Evolutionary conservation across 2,797 vertebrate species (phyloP), one percentile per base, ranked within the genome.

Genomic region (Spinus pinus): DNA sequence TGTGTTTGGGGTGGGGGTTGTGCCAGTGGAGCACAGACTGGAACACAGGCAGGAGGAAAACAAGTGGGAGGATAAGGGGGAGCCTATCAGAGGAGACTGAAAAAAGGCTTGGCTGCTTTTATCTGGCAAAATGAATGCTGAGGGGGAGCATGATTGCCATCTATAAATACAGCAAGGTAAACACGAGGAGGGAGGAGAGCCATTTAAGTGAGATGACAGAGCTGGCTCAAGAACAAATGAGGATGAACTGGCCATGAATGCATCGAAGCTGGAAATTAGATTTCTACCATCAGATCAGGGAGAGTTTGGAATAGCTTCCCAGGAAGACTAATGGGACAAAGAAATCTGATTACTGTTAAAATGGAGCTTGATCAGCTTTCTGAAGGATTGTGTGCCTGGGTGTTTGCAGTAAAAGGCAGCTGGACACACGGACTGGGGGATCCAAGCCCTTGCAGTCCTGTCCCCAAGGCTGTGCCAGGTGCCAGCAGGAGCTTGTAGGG

Each of bases 61-160:
- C 51, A 44, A 89, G 92, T 62, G 78, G 95, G 91, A 95, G 74
- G 86, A 47, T 25, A 73, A 62, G 74, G 47, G 86, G 81, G 41
- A 82, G 53, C 2, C 1, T 37, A 10, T 51, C 78, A 92, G 70
- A 88, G 71, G 47, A 90, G 57, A 46, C 82, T 73, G 51, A 42
- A 78, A 93, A 93, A 90, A 93, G 90, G 73, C 72, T 88, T 92
- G 81, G 84, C 93, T 94, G 30, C 93, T 93, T 95, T 89, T 67
- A 77, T 89, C 91, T 77, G 62, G 86, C 64, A 49, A 31, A 89
- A 53, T 53, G 84, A 87, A 73, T 31, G 56, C 91, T 92, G 93
- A 93, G 91, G 87, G 91, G 86, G 94, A 96, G 89, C 57, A n/a
- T 57, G 96, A 93, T 91, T 96, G 94, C 93, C 84, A 92, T 95